Conservation (phyloP, 2,113 vertebrate species). For the Gopherus evgoodei region DNA sequence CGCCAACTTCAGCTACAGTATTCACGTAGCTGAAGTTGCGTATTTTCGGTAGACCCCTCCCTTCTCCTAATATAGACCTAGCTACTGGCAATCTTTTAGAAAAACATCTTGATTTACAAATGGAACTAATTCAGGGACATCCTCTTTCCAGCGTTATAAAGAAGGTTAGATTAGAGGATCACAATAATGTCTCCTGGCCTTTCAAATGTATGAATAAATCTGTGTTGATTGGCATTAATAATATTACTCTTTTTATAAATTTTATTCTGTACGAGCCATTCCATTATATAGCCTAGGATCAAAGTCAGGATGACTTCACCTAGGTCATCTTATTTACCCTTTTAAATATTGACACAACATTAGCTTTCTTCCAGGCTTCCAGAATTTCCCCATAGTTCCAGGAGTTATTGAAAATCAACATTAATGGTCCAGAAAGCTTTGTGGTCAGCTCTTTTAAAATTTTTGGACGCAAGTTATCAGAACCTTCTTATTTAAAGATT, state of each 20-base stretch:
- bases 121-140: too few species aligned
- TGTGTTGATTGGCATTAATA: constrained; percentile 52
- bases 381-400: background rate
- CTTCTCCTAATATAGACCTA: too few species aligned
- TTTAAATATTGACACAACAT: background rate
- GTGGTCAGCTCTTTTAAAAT: background rate
- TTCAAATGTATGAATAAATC: constrained; percentile 14
- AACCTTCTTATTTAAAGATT: background rate
- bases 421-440: background rate
- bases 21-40: too few species aligned
- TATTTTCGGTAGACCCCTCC: too few species aligned
- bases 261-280: constrained; percentile 21
- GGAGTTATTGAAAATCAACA: background rate
- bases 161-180: too few species aligned
- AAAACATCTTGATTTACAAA: too few species aligned
- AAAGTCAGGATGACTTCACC: constrained; percentile 47
- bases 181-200: too few species aligned
- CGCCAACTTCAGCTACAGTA: too few species aligned
- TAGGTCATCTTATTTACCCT: background rate
- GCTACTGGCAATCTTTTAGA: too few species aligned
- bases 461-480: background rate
- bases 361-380: background rate
- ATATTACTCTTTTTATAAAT: constrained; percentile 54
- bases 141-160: too few species aligned
- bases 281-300: constrained; percentile 44